Evolutionary conservation across 1,140 invertebrate species (phyloP), one percentile per base, ranked within the genome.

Genomic region (Agrypnia vestita): DNA sequence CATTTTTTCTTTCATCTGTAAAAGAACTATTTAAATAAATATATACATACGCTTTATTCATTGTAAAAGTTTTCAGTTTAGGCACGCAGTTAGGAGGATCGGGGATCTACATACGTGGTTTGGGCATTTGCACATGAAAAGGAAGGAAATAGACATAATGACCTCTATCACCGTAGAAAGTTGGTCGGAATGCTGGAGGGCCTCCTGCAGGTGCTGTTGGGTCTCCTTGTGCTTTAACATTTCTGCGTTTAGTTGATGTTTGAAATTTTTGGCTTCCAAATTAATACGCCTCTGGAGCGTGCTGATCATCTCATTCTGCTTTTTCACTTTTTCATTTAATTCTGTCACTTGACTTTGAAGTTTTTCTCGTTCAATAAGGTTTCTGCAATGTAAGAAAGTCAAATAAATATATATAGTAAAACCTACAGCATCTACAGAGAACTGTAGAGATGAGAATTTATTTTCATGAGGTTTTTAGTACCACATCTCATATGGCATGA

Each of bases 221-320:
- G 93, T 92, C 83, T 94, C 93, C 82, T 93, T 94, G 67, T 92
- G 91, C 80, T 94, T 95, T 44, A 89, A 87, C 46, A 93, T 91
- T 87, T 95, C 94, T 0, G 86, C 82, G 35, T 93, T 91, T 15
- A 95, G 85, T 84, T 94, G 93, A 81, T 94, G 92, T 78, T 92
- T 93, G 73, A 92, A 91, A 82, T 93, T 94, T 87, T 95, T 95
- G 12, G 89, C 90, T 86, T 95, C 94, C 51, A 95, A 84, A 43
- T 91, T 88, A 11, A 95, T 85, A 82, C 93, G 93, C 64, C 93
- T 91, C 47, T 93, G 92, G 64, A 95, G 87, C 13, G 90, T 88
- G 86, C 91, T 92, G 81, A 95, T 93, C 47, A 92, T 93, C 62
- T 93, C 92, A 59, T 94, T 92, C 84, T 94, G 93, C 49, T 93